Evolutionary conservation across 2,113 vertebrate genomes (phyloP).

Genomic region (Phocoena phocoena): DNA sequence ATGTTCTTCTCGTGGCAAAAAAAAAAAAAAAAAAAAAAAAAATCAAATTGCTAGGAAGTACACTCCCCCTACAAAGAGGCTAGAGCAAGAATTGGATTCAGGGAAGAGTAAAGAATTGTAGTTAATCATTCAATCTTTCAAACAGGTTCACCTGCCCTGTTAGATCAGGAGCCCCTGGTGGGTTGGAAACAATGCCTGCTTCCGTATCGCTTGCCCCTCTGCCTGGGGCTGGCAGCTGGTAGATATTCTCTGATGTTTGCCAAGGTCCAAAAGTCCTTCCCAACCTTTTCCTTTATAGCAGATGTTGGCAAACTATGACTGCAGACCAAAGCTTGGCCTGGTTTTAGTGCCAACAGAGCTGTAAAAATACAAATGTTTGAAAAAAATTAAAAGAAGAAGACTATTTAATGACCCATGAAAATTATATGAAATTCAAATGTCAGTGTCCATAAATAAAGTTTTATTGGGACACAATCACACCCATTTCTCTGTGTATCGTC

Average conservation of each 20-base stretch:
- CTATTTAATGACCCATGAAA: not conserved
- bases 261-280: not conserved
- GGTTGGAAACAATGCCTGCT: not conserved
- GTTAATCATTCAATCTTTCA: not conserved
- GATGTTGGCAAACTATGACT: not conserved
- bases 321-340: not conserved
- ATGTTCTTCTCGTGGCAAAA: not conserved
- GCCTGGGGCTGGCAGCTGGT: fast-evolving
- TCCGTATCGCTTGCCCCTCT: fast-evolving
- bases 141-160: not conserved
- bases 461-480: not conserved
- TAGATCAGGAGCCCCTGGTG: not conserved
- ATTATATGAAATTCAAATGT: not conserved
- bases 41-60: not conserved
- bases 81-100: not conserved
- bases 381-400: not conserved
- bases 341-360: not conserved
- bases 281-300: not conserved
- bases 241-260: not conserved
- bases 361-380: not conserved
- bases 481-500: not conserved
- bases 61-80: not conserved
- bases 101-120: not conserved
- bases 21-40: too few species aligned
- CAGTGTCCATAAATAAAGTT: not conserved